Evolutionary conservation across 2,113 vertebrate genomes (phyloP), one percentile per base, ranked within the genome.

Genomic region (Oceanodroma tethys): DNA sequence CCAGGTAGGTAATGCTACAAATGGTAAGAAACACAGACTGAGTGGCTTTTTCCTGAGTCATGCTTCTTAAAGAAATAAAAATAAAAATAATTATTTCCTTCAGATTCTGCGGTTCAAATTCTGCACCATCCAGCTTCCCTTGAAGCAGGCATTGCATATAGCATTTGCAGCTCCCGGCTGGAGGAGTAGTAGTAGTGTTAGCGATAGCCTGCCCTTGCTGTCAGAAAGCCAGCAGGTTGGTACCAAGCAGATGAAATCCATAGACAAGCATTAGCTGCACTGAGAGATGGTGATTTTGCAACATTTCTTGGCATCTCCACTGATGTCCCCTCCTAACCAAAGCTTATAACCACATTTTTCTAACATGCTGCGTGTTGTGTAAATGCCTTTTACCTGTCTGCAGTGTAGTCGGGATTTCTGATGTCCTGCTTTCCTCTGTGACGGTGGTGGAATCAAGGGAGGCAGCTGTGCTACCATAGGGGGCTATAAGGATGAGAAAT

Each of bases 371-470:
- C 15, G 3, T 2, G 4, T 8, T 60, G 55, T 36, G 45, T 14
- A 45, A 34, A 27, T 9, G 26, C 26, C 18, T 52, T 20, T 71
- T 42, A 47, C 52, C 67, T 90, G 11, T 29, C 16, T 40, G 47
- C 16, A 27, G 20, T 0, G 1, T 6, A 2, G 25, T 2, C 0
- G 3, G 36, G 36, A 4, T 36, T 25, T 48, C 68, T 48, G 60
- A 3, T 36, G 55, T 30, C 32, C 16, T 13, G 8, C 20, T 66
- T 27, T 72, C 27, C 68, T 72, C n/a, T 11, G 26, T 5, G 53
- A 4, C 2, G 19, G 9, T 0, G 5, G 21, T 62, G 47, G 56
- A 10, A 70, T 21, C 23, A 13, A 27, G 6, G 45, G 18, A 48
- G 60, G 8, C 16, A 45, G 4, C 16, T n/a, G 56, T 63, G 63